A percentile compares a stretch with the other conserved stretches of the same genome.
Conservation (phyloP, 2,888 invertebrate species). For the Drosophila imparisetae region DNA sequence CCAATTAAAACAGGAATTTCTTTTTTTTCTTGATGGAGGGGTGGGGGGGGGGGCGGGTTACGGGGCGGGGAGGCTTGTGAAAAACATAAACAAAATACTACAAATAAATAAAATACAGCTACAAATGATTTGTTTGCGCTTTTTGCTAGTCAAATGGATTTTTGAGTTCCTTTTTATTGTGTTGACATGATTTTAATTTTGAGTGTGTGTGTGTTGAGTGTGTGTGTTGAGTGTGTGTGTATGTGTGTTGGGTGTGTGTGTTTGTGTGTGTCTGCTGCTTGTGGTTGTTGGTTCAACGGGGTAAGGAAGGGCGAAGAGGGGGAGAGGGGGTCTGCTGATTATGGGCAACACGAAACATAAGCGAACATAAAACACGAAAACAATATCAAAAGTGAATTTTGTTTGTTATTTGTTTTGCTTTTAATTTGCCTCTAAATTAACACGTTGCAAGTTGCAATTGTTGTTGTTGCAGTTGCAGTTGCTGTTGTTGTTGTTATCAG, state of each 20-base stretch:
- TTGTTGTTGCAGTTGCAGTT: neutral
- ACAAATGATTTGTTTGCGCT: slow-evolving; percentile 5
- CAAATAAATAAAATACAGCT: slow-evolving; percentile 14
- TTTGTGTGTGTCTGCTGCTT: slow-evolving; percentile 9
- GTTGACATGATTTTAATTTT: slow-evolving; percentile 6
- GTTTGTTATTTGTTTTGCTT: slow-evolving; percentile 10
- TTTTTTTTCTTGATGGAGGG: neutral
- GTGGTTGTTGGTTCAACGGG: slow-evolving; percentile 1
- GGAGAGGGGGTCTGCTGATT: neutral
- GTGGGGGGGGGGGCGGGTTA: neutral
- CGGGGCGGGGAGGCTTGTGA: neutral
- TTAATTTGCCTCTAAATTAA: slow-evolving; percentile 16
- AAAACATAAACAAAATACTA: slow-evolving; percentile 13
- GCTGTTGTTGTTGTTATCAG: slow-evolving; percentile 1
- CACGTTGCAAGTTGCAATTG: slow-evolving; percentile 19
- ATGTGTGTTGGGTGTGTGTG: slow-evolving; percentile 7
- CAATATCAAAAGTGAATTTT: slow-evolving; percentile 40
- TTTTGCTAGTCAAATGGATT: slow-evolving; percentile 10
- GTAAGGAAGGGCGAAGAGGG: neutral
- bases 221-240: slow-evolving; percentile 4
- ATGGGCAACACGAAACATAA: slow-evolving; percentile 60
- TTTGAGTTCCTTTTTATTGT: slow-evolving; percentile 14
- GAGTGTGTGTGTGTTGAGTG: slow-evolving; percentile 2
- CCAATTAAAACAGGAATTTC: slow-evolving; percentile 7
- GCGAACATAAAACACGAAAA: slow-evolving; percentile 61